phyloP scores from a whole-genome alignment of 2,888 invertebrate genomes.

The Netelia fuscicornis region DNA sequence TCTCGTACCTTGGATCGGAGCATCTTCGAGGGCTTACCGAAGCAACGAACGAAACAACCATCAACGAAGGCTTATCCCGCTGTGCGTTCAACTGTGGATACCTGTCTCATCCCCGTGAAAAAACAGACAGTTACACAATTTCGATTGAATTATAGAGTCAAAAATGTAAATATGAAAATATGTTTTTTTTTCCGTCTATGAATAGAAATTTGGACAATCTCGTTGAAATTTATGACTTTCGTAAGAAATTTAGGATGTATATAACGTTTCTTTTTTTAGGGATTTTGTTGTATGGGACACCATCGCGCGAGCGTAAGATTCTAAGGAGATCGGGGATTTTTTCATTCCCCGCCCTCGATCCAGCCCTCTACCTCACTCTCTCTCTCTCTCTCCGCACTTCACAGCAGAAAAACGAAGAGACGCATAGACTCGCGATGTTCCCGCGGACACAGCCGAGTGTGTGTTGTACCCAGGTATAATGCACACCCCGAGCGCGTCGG shows the following conservation, averaged over 20 bases:
- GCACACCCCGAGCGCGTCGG: constrained; percentile 36
- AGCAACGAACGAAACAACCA: constrained; percentile 22
- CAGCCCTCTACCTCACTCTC: background rate
- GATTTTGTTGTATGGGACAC: background rate
- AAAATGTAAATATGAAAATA: constrained; percentile 8
- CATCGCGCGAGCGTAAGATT: background rate
- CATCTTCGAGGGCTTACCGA: constrained; percentile 11
- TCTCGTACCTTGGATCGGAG: background rate
- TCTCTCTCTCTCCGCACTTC: background rate
- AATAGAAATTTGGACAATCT: constrained; percentile 46
- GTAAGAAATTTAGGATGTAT: background rate
- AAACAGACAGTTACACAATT: constrained; percentile 11
- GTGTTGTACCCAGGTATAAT: constrained; percentile 34
- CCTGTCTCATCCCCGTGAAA: constrained; percentile 24
- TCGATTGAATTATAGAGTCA: constrained; percentile 14
- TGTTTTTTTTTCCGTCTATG: background rate
- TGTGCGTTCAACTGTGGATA: background rate
- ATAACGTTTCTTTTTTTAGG: background rate
- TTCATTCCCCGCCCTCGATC: constrained; percentile 19
- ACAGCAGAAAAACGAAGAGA: background rate
- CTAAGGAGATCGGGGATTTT: constrained; percentile 30
- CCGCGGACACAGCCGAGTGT: constrained; percentile 23
- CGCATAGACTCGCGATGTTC: constrained; percentile 17
- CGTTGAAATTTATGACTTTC: constrained; percentile 42
- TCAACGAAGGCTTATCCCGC: constrained; percentile 39